Evolutionary conservation across 2,113 vertebrate species (phyloP).

Genomic region (Dromiciops gliroides): DNA sequence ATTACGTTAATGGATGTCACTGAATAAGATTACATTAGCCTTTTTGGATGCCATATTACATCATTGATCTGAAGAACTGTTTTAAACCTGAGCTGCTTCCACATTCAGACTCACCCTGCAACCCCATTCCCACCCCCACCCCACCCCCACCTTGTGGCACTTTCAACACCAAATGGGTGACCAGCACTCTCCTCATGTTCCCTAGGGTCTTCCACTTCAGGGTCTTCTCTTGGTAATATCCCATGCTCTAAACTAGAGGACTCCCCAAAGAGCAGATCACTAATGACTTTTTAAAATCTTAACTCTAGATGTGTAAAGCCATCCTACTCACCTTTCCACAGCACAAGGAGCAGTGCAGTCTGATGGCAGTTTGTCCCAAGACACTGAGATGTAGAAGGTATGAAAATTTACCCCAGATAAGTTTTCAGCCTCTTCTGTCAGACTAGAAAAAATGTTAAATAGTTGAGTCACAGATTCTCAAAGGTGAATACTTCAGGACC

Average conservation of each 20-base stretch:
- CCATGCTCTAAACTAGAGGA: background rate
- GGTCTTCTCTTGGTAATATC: background rate
- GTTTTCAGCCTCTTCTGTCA: background rate
- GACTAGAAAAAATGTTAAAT: background rate
- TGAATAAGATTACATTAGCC: background rate
- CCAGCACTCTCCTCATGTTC: background rate
- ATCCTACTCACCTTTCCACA: background rate
- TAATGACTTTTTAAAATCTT: background rate
- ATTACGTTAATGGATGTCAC: background rate
- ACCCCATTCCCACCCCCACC: background rate
- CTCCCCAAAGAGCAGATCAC: background rate
- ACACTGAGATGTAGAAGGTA: background rate
- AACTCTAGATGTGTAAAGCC: background rate
- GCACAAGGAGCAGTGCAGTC: background rate
- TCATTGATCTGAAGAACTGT: background rate
- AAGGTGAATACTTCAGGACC: background rate
- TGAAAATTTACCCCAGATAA: background rate
- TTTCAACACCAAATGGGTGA: background rate
- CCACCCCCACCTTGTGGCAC: background rate
- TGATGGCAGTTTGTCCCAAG: background rate
- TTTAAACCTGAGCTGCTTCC: background rate
- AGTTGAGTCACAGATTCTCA: background rate
- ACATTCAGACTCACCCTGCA: background rate
- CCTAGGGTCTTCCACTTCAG: background rate
- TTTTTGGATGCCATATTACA: background rate